Evolutionary conservation across 2,797 vertebrate species (phyloP).

Genomic region (Pangasius macronema): DNA sequence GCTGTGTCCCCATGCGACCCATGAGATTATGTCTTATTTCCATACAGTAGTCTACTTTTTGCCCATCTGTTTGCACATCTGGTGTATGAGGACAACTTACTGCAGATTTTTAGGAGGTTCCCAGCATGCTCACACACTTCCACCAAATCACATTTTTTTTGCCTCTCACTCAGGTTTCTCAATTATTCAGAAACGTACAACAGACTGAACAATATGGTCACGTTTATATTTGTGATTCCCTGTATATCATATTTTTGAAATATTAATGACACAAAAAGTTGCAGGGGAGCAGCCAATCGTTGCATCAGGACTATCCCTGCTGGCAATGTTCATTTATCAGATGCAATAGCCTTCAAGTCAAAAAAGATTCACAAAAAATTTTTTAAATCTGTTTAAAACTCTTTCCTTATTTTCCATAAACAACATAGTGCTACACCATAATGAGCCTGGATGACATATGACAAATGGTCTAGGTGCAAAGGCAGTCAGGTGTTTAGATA

Average conservation of each 20-base stretch:
- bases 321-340: slow-evolving; percentile 21
- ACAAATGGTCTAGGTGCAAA: not conserved
- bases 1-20: not conserved
- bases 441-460: not conserved
- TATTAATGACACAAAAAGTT: not conserved
- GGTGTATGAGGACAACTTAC: not conserved
- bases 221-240: slow-evolving; percentile 8
- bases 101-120: not conserved
- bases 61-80: slow-evolving; percentile 11
- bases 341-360: not conserved
- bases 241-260: not conserved
- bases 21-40: slow-evolving; percentile 2
- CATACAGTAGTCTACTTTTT: slow-evolving; percentile 11
- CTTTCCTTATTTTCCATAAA: not conserved
- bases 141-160: not conserved
- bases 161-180: not conserved
- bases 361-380: not conserved
- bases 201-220: not conserved
- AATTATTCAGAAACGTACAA: not conserved
- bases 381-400: not conserved
- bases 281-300: slow-evolving; percentile 2
- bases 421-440: not conserved
- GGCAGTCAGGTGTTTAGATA: not conserved
- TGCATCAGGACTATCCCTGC: slow-evolving; percentile 23
- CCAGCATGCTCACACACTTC: not conserved